Conservation (phyloP, 2,113 vertebrate species). For the Numenius arquata region DNA sequence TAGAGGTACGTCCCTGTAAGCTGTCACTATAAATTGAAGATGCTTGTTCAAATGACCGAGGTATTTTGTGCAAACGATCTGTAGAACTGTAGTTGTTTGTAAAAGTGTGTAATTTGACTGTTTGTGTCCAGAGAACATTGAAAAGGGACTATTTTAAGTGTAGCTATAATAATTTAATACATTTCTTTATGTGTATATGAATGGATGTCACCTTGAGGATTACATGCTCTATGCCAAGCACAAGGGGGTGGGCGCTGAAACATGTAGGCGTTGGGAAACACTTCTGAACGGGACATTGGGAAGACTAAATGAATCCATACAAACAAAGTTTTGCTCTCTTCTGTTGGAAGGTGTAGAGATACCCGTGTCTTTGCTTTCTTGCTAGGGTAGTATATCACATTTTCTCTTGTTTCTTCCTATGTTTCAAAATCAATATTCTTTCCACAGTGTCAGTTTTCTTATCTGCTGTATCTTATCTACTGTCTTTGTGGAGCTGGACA, state of each 20-base stretch:
- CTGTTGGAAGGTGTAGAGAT: neutral
- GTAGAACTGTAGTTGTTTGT: neutral
- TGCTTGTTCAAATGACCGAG: neutral
- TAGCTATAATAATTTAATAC: neutral
- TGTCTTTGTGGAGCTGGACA: neutral
- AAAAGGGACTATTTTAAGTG: neutral
- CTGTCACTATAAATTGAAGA: neutral
- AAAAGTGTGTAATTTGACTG: neutral
- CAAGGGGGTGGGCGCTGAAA: neutral
- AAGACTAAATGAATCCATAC: neutral
- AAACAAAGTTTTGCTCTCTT: neutral
- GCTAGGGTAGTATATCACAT: neutral
- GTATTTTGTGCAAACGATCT: neutral
- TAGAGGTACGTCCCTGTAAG: accelerated
- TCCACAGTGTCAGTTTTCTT: neutral
- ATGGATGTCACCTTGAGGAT: neutral
- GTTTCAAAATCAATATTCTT: slow-evolving; percentile 45
- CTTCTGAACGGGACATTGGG: neutral
- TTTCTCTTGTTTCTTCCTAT: neutral
- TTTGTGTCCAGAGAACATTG: neutral
- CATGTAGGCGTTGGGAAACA: neutral
- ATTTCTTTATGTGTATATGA: neutral
- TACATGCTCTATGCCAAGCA: accelerated
- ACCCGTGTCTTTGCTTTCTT: neutral
- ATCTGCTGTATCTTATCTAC: neutral